Evolutionary conservation across 2,888 invertebrate species (phyloP).

Genomic region (Heliconius ethilla): DNA sequence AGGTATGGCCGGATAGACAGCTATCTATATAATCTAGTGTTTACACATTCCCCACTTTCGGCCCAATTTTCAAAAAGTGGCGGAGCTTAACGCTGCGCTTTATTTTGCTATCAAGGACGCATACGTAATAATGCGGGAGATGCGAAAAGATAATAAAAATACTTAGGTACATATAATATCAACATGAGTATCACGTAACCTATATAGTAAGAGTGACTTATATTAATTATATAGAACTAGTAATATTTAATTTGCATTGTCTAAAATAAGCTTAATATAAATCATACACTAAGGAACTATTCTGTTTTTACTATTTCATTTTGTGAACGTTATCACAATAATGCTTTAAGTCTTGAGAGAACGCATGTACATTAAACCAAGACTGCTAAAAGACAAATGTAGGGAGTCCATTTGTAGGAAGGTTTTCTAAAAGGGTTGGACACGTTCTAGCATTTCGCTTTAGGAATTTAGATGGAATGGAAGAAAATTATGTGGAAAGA

Average conservation of each 20-base stretch:
- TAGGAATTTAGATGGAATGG: slow-evolving; percentile 33
- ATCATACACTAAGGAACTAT: too few species aligned
- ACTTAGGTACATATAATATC: not conserved
- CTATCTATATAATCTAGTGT: too few species aligned
- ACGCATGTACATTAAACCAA: slow-evolving; percentile 19
- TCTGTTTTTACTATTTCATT: not conserved
- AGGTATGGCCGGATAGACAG: too few species aligned
- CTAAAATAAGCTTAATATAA: not conserved
- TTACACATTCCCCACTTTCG: too few species aligned
- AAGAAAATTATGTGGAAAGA: slow-evolving; percentile 6
- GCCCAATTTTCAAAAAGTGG: too few species aligned
- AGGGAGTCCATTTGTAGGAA: slow-evolving; percentile 36
- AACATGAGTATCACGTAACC: not conserved
- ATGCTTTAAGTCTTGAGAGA: slow-evolving; percentile 8
- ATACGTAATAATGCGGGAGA: not conserved
- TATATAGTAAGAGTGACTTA: not conserved
- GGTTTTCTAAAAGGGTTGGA: slow-evolving; percentile 35
- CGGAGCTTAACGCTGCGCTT: not conserved
- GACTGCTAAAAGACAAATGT: slow-evolving; percentile 34
- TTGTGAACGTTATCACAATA: not conserved
- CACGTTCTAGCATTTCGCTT: slow-evolving; percentile 29
- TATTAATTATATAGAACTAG: not conserved
- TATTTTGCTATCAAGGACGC: not conserved
- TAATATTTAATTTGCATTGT: too few species aligned
- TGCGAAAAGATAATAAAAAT: not conserved